Base-by-base conservation (phyloP, 2,113 vertebrate genomes). In the Oenanthe melanoleuca region DNA sequence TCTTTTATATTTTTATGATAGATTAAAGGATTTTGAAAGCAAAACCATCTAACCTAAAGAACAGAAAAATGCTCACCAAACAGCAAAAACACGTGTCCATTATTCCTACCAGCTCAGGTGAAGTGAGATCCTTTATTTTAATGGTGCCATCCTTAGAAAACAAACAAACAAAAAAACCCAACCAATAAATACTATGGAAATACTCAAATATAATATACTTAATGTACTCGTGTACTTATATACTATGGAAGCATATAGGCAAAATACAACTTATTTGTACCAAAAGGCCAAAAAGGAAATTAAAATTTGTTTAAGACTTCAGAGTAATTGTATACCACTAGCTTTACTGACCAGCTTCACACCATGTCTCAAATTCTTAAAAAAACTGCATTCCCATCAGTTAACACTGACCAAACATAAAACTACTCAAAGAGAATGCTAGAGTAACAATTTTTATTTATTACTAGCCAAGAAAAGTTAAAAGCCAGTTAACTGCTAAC, bases 81-180 rank as follows among this genome's bases (percentile, higher is more conserved):
- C 99, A 99, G 97, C 99, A 99, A 97, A 99, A 99, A 97, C 99
- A 99, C 0, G 99, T 99, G 97, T 99, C 99, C 97, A 99, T 99
- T 96, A 99, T 99, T 29, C 99, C 99, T 75, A 99, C 98, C 37
- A 99, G 98, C 93, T 99, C 99, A 60, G 99, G 99, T 70, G 99
- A 98, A 89, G 98, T 98, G 53, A 99, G 98, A 86, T 99, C 99
- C 97, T 99, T 99, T 96, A 99, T 99, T 97, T 99, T 98, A 96
- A 99, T 99, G 59, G 98, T 99, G 64, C 98, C 98, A 96, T 99
- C 99, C 99, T 99, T 96, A 50, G 67, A 83, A 79, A 60, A 70
- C 19, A 80, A 94, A 93, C 29, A 31, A 72, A 77, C 84, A 94
- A 50, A 66, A 33, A 56, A 21, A 56, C 6, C 18, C 31, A 53